phyloP scores from a whole-genome alignment of 2,888 invertebrate genomes.

The Spilosoma lubricipeda region DNA sequence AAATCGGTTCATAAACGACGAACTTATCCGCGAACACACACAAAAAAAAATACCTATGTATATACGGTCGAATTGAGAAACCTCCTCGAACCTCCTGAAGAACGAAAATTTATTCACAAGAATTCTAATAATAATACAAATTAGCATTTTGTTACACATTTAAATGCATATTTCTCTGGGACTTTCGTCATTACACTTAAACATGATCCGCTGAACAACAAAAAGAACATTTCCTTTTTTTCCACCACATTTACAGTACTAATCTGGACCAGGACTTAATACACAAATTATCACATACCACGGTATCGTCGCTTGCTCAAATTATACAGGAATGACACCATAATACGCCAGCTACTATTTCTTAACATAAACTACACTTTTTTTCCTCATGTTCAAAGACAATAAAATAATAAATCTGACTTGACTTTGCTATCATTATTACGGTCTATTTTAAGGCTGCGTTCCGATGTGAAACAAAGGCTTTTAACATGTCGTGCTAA shows the following conservation, averaged over 20 bases:
- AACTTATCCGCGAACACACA: too few species aligned
- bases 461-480: conserved; percentile 40
- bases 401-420: conserved; percentile 63
- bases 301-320: conserved; percentile 48
- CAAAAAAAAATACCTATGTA: too few species aligned
- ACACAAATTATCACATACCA: conserved; percentile 21
- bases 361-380: conserved; percentile 55
- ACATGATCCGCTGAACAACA: conserved; percentile 28
- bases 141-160: not conserved
- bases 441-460: conserved; percentile 46
- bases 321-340: conserved; percentile 55
- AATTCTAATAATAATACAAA: not conserved
- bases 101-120: too few species aligned
- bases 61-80: too few species aligned
- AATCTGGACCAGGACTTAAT: conserved; percentile 8
- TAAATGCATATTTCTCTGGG: conserved; percentile 25
- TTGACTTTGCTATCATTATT: conserved; percentile 72
- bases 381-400: conserved; percentile 52
- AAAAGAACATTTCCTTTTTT: conserved; percentile 25
- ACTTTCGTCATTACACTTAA: conserved; percentile 39
- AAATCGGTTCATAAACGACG: too few species aligned
- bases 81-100: too few species aligned
- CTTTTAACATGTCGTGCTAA: conserved; percentile 46
- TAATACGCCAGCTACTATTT: conserved; percentile 46
- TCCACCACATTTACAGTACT: conserved; percentile 28